Evolutionary conservation across 2,888 invertebrate species (phyloP).

Genomic region (Girardia tigrina): DNA sequence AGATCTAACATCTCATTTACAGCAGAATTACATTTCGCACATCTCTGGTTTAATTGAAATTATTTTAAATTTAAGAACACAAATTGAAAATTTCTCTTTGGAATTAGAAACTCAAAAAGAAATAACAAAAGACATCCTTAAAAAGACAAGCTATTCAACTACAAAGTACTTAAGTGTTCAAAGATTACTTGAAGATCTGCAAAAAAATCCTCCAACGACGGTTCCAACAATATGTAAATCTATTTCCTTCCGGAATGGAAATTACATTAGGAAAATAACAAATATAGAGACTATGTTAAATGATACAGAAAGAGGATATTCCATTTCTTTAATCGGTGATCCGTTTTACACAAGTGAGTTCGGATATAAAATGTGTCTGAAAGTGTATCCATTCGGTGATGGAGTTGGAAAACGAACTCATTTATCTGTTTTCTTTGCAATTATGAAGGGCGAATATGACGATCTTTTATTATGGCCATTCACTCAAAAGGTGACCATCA

Average conservation of each 20-base stretch:
- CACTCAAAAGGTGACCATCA: neutral
- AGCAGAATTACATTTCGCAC: too few relatives aligned
- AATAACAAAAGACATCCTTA: too few relatives aligned
- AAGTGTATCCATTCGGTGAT: neutral
- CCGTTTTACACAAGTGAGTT: conserved; percentile 12
- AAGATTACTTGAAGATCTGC: too few relatives aligned
- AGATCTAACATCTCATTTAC: too few relatives aligned
- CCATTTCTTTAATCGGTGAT: neutral
- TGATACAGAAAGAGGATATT: neutral
- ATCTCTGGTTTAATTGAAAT: too few relatives aligned
- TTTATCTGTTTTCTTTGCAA: neutral
- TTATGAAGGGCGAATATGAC: neutral
- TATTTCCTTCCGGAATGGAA: neutral
- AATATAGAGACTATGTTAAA: neutral
- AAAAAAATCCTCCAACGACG: too few relatives aligned
- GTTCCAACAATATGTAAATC: too few relatives aligned
- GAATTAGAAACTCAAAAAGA: neutral
- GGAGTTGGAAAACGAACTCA: neutral
- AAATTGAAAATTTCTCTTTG: neutral
- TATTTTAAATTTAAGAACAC: too few relatives aligned
- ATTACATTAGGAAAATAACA: neutral
- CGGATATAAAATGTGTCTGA: neutral
- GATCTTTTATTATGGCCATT: neutral
- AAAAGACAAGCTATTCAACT: too few relatives aligned
- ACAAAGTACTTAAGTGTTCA: too few relatives aligned